phyloP scores from a whole-genome alignment of 2,113 vertebrate species.

The Osmerus eperlanus region DNA sequence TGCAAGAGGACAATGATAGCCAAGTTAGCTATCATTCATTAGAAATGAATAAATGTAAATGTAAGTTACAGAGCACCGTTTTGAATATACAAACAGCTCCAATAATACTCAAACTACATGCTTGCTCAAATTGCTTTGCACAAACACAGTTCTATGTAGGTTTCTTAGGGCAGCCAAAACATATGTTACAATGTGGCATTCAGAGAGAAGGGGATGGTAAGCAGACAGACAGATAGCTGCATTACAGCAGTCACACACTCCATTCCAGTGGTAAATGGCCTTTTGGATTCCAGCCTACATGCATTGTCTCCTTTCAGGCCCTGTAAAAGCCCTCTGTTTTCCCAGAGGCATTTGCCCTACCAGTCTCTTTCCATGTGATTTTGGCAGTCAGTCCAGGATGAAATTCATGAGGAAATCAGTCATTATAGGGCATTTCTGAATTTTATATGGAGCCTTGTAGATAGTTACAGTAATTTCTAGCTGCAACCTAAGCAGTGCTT shows the following conservation, averaged over 20 bases:
- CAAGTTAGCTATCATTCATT: no score
- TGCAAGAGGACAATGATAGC: no score
- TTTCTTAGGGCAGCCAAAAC: conserved; percentile 35
- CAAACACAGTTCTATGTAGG: conserved; percentile 38
- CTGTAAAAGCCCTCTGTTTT: conserved; percentile 66
- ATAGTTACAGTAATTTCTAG: conserved; percentile 34
- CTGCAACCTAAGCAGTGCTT: neutral
- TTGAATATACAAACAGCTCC: no score
- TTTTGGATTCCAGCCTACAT: conserved; percentile 63
- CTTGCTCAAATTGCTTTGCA: conserved; percentile 20
- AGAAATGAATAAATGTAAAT: no score
- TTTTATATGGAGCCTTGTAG: conserved; percentile 32
- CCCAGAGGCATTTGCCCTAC: conserved; percentile 58
- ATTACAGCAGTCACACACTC: conserved; percentile 57
- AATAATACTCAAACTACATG: no score
- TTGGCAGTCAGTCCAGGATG: conserved; percentile 40
- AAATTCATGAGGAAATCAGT: conserved; percentile 40
- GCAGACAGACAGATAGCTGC: conserved; percentile 49
- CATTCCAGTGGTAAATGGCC: conserved; percentile 61
- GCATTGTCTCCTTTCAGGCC: conserved; percentile 61
- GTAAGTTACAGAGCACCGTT: no score
- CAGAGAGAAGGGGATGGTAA: conserved; percentile 37
- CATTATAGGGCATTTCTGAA: conserved; percentile 29
- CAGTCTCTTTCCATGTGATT: conserved; percentile 57
- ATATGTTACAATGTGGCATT: conserved; percentile 53